A percentile compares a stretch with the other conserved stretches of the same genome.
phyloP scores from a whole-genome alignment of 2,113 vertebrate species.

The Nestor notabilis region DNA sequence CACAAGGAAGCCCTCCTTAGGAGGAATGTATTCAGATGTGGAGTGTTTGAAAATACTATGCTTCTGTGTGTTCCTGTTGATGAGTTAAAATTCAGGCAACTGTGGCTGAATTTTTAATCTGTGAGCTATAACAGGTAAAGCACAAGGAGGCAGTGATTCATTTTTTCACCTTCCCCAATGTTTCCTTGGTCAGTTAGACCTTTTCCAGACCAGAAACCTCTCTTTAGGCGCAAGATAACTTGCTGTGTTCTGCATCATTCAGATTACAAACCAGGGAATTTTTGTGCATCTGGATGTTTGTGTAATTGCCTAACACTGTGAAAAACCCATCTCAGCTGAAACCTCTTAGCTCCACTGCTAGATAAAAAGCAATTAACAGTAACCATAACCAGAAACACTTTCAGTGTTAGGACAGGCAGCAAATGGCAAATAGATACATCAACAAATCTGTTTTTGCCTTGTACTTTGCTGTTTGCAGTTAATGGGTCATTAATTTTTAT shows the following conservation, averaged over 20 bases:
- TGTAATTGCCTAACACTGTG: conserved; percentile 27
- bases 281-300: conserved; percentile 32
- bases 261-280: conserved; percentile 38
- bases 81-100: conserved; percentile 5
- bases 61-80: neutral
- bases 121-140: conserved; percentile 19
- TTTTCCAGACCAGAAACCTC: neutral
- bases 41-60: conserved; percentile 8
- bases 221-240: neutral
- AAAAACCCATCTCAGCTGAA: conserved; percentile 18
- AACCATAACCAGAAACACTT: conserved; percentile 52
- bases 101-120: conserved; percentile 1
- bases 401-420: neutral
- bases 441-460: conserved; percentile 42
- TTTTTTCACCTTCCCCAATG: neutral
- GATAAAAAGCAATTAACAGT: conserved; percentile 60
- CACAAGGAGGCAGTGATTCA: conserved; percentile 4
- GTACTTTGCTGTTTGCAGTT: conserved; percentile 23
- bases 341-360: conserved; percentile 8
- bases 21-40: neutral
- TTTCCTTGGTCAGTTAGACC: neutral
- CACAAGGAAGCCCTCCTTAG: conserved; percentile 25
- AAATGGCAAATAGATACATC: conserved; percentile 34
- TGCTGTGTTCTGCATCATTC: neutral
- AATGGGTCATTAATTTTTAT: conserved; percentile 59